A percentile compares a stretch with the other conserved stretches of the same genome.
Evolutionary conservation across 2,113 vertebrate species (phyloP).

Genomic region (Alosa alosa): DNA sequence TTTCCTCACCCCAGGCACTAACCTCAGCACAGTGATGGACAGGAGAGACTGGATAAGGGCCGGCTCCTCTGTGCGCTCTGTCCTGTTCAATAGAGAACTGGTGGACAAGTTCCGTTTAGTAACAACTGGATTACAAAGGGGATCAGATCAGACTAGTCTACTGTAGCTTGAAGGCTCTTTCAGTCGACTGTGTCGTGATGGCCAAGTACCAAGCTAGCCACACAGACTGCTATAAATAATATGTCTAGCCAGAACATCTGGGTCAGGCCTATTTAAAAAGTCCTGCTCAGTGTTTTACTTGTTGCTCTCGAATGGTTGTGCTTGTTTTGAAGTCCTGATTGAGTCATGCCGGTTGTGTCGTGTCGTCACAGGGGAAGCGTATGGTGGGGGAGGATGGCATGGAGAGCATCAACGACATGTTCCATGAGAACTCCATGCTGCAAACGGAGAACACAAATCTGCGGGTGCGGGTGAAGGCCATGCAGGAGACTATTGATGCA

Average conservation of each 20-base stretch:
- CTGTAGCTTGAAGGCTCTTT: neutral
- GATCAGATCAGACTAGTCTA: neutral
- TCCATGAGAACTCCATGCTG: conserved; percentile 95
- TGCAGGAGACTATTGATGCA: conserved; percentile 93
- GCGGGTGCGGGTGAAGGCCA: conserved; percentile 91
- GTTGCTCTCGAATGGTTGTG: too few relatives aligned
- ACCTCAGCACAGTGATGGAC: neutral
- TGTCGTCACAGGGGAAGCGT: conserved; percentile 82
- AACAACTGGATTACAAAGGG: neutral
- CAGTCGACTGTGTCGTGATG: neutral
- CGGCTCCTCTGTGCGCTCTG: neutral
- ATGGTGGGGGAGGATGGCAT: conserved; percentile 89
- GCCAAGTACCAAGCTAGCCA: neutral
- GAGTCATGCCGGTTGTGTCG: neutral
- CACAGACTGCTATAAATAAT: neutral
- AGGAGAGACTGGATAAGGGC: neutral
- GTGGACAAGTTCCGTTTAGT: neutral
- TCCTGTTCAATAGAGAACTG: neutral
- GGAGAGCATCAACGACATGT: conserved; percentile 98
- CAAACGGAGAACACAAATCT: conserved; percentile 95
- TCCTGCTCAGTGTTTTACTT: neutral
- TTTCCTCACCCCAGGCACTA: neutral
- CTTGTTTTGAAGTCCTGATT: neutral
- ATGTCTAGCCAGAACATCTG: neutral
- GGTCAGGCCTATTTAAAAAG: neutral